Conservation (phyloP, 1,140 invertebrate species). For the Metaphire vulgaris region DNA sequence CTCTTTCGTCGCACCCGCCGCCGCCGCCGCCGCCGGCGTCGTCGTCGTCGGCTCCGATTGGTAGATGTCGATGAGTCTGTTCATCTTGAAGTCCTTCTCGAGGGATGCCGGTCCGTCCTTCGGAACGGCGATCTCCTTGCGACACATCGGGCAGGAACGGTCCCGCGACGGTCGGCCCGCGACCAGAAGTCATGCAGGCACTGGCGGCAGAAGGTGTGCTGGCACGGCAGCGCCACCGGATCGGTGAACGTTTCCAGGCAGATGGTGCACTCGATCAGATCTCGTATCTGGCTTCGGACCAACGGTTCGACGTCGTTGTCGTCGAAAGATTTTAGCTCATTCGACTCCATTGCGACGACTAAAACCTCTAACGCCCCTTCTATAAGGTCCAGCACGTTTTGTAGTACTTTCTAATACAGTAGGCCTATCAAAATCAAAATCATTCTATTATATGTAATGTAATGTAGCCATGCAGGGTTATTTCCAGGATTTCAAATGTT, state of each 20-base stretch:
- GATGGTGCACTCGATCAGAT: slow-evolving; percentile 3
- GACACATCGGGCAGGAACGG: background rate
- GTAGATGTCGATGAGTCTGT: background rate
- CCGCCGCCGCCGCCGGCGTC: too few relatives aligned
- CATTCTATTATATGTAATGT: too few relatives aligned
- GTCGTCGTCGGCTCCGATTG: background rate
- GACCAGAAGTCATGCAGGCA: background rate
- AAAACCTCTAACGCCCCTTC: too few relatives aligned
- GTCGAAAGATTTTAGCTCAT: too few relatives aligned
- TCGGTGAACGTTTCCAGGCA: slow-evolving; percentile 8
- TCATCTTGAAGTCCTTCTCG: background rate
- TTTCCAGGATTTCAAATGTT: too few relatives aligned
- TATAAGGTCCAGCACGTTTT: too few relatives aligned
- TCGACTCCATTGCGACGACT: too few relatives aligned
- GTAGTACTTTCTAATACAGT: too few relatives aligned
- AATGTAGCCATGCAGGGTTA: too few relatives aligned
- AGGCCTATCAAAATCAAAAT: too few relatives aligned
- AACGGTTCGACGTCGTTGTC: background rate
- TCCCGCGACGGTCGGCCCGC: background rate
- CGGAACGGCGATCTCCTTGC: background rate
- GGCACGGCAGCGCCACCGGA: slow-evolving; percentile 1
- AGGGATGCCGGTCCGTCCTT: background rate
- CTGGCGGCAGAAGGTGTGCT: background rate
- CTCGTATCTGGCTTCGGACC: background rate
- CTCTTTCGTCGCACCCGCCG: too few relatives aligned